Base-by-base conservation (phyloP, 53 echinoderm and acorn worm genomes). In the Zoroaster sp. region DNA sequence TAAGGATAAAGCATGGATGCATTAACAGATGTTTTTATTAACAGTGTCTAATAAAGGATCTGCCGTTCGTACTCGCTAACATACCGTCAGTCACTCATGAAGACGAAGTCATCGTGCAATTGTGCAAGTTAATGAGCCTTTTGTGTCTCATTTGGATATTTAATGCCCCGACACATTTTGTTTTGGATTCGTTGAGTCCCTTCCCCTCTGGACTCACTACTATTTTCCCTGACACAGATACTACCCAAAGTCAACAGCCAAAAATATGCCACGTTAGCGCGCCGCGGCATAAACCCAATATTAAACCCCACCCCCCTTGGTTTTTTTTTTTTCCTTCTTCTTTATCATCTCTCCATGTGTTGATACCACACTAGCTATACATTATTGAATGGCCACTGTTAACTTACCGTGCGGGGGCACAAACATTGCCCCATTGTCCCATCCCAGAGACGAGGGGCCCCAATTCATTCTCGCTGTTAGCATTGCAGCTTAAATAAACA, bases 221-320 rank as follows among this genome's bases (percentile, higher is more conserved):
- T 83, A 70, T 83, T 83, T 83, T 83, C 83, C 70, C 83, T 70
- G 83, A 83, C 83, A 83, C 83, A 83, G 83, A 83, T 83, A 83
- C 83, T 7, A 14, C 35, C 47, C 47, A 83, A 70, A 66, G 71
- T 83, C 83, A 83, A 83, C 40, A 83, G 44, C 43, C 31, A 41
- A 31, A 70, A 83, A 83, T 83, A 83, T 83, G 83, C 68, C 69
- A 68, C 39, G 83, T 42, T 38, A 25, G 7, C 69, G 18, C 36
- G 59, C 18, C 46, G 25, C 25, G 55, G 55, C 25, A 23, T 54
- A 35, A 35, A 17, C 39, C 10, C 23, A 46, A 83, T 83, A 83
- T 83, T 83, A 83, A 83, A 83, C 83, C 69, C 69, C 45, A 69
- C 35, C 36, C 71, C 35, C 35, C 76, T 31, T 30, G 1, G 54